Conservation (phyloP, 2,888 invertebrate genomes). For the Aleiodes testaceus region DNA sequence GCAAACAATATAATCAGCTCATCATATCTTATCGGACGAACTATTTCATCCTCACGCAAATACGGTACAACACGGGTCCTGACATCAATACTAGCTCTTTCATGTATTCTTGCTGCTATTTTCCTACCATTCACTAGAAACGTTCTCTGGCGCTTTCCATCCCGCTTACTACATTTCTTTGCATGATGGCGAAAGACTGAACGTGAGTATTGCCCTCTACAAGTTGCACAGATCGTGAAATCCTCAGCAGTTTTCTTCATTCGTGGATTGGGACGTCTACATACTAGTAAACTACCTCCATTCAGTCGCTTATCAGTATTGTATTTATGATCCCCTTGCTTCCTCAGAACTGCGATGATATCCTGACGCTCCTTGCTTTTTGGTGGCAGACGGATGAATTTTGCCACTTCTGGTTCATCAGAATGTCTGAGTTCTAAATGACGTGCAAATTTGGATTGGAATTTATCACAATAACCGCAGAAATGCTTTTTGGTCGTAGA, state of each 20-base stretch:
- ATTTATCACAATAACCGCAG: slow-evolving; percentile 32
- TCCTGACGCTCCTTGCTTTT: slow-evolving; percentile 27
- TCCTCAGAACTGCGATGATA: slow-evolving; percentile 35
- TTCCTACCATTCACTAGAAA: slow-evolving; percentile 17
- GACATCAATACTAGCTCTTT: slow-evolving; percentile 42
- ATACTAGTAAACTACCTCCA: slow-evolving; percentile 9
- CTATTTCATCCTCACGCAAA: slow-evolving; percentile 46
- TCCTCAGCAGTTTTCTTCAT: slow-evolving; percentile 24
- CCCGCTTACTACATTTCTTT: neutral
- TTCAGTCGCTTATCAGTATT: slow-evolving; percentile 32
- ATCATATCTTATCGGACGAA: slow-evolving; percentile 47
- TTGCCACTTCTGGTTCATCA: slow-evolving; percentile 35
- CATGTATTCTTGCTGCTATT: slow-evolving; percentile 38
- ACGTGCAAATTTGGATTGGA: slow-evolving; percentile 34
- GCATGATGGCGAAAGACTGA: slow-evolving; percentile 11
- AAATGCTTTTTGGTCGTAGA: slow-evolving; percentile 33
- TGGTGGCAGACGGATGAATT: slow-evolving; percentile 25
- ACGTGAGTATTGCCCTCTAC: slow-evolving; percentile 28
- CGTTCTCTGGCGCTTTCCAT: neutral
- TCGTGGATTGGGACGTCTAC: slow-evolving; percentile 4
- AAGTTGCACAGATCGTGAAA: slow-evolving; percentile 35
- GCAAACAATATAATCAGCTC: slow-evolving; percentile 46
- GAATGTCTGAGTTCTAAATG: slow-evolving; percentile 31
- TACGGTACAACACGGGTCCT: slow-evolving; percentile 43
- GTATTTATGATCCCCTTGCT: slow-evolving; percentile 30